Evolutionary conservation across 2,113 vertebrate genomes (phyloP).

Genomic region (Argyrosomus japonicus): DNA sequence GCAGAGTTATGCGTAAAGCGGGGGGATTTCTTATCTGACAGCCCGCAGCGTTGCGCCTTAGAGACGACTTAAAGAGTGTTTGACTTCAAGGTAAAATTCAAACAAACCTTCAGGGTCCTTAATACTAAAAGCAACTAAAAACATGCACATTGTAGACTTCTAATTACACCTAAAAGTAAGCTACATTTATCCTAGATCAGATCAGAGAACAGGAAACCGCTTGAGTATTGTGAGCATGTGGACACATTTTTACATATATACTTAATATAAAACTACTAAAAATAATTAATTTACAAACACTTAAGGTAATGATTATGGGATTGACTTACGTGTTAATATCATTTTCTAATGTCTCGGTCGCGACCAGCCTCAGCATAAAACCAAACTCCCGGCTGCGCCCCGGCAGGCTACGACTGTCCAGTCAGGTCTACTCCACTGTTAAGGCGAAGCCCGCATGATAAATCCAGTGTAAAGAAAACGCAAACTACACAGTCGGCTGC

Average conservation of each 20-base stretch:
- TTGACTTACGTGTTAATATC: slow-evolving; percentile 85
- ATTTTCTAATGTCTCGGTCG: slow-evolving; percentile 60
- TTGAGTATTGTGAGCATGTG: not conserved
- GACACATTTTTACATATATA: not conserved
- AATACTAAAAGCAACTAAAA: not conserved
- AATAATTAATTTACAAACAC: not conserved
- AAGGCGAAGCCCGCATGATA: slow-evolving; percentile 73
- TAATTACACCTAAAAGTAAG: not conserved
- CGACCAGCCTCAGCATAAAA: slow-evolving; percentile 54
- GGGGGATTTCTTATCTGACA: slow-evolving; percentile 75
- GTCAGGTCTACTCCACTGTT: slow-evolving; percentile 64
- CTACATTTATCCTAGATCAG: not conserved
- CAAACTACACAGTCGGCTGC: slow-evolving; percentile 24
- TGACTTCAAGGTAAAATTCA: not conserved
- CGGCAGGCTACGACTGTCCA: slow-evolving; percentile 36
- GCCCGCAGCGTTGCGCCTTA: slow-evolving; percentile 62
- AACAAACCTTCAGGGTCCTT: not conserved
- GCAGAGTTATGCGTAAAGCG: slow-evolving; percentile 41
- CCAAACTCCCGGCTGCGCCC: slow-evolving; percentile 41
- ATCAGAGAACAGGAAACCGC: slow-evolving; percentile 18
- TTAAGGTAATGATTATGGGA: not conserved
- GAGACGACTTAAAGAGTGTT: slow-evolving; percentile 10
- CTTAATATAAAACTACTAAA: not conserved
- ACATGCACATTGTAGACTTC: not conserved
- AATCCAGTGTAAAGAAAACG: slow-evolving; percentile 59